Evolutionary conservation across 2,888 invertebrate species (phyloP).

Genomic region (Idaea dimidiata): DNA sequence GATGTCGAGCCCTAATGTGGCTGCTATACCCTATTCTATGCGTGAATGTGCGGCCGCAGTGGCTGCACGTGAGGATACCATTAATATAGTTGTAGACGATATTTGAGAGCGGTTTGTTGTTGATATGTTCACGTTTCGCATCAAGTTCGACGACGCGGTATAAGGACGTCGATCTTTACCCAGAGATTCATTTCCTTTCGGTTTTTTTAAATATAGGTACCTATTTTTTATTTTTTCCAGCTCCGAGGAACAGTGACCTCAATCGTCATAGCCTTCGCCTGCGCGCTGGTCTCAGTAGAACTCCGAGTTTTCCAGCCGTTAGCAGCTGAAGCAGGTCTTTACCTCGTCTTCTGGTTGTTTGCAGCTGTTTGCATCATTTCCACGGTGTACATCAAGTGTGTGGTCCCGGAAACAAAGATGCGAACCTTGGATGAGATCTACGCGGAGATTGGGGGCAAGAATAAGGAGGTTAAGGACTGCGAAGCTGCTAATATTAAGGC

Average conservation of each 20-base stretch:
- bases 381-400: constrained; percentile 59
- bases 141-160: too few species aligned
- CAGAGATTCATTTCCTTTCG: too few species aligned
- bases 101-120: too few species aligned
- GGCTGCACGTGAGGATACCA: too few species aligned
- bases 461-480: constrained; percentile 29
- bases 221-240: constrained; percentile 38
- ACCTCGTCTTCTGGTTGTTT: constrained; percentile 66
- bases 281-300: constrained; percentile 62
- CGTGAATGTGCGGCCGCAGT: too few species aligned
- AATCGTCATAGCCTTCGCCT: constrained; percentile 67
- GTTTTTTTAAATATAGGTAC: too few species aligned
- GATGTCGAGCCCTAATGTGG: too few species aligned
- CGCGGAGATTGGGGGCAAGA: constrained; percentile 58
- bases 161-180: too few species aligned
- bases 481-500: constrained; percentile 45
- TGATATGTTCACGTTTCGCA: too few species aligned
- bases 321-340: constrained; percentile 52
- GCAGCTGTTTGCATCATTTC: constrained; percentile 62
- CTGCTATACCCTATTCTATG: too few species aligned
- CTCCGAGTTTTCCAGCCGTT: constrained; percentile 68
- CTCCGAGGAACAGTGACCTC: constrained; percentile 71
- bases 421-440: constrained; percentile 66
- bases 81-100: too few species aligned
- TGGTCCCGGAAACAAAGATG: constrained; percentile 68